Evolutionary conservation across 2,888 invertebrate genomes (phyloP).

Genomic region (Acheta domesticus): DNA sequence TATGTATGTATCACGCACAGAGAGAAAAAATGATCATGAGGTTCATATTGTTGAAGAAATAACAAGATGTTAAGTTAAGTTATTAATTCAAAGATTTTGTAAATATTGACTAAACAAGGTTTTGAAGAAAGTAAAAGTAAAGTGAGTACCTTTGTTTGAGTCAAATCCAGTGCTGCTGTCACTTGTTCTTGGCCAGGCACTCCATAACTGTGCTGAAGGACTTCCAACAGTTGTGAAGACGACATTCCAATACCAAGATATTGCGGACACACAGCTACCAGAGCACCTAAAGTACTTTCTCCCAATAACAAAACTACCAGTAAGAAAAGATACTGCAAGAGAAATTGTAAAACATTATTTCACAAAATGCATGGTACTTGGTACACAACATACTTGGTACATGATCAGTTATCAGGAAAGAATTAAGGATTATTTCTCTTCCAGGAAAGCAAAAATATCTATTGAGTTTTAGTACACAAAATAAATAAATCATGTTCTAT

Average conservation of each 20-base stretch:
- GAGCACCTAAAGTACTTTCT: conserved; percentile 67
- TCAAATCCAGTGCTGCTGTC: conserved; percentile 76
- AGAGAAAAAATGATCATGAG: too few species aligned
- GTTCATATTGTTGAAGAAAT: too few species aligned
- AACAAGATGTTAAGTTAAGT: too few species aligned
- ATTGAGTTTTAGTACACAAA: too few species aligned
- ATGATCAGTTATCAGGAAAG: too few species aligned
- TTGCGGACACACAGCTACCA: conserved; percentile 73
- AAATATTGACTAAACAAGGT: background rate
- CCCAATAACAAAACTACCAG: conserved; percentile 64
- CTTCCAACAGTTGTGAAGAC: conserved; percentile 63
- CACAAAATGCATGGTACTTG: background rate
- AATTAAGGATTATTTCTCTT: too few species aligned
- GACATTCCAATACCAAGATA: conserved; percentile 69
- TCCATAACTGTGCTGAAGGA: conserved; percentile 72
- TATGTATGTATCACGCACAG: too few species aligned
- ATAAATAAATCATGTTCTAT: too few species aligned
- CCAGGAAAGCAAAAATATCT: too few species aligned
- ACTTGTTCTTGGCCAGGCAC: conserved; percentile 69
- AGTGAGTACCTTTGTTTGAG: conserved; percentile 58
- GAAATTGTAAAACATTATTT: conserved; percentile 29
- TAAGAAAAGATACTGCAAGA: conserved; percentile 65
- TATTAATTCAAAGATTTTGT: background rate
- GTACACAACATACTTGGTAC: too few species aligned
- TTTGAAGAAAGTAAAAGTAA: background rate